Conservation (phyloP, 2,113 vertebrate species). For the Microcebus tavaratra region DNA sequence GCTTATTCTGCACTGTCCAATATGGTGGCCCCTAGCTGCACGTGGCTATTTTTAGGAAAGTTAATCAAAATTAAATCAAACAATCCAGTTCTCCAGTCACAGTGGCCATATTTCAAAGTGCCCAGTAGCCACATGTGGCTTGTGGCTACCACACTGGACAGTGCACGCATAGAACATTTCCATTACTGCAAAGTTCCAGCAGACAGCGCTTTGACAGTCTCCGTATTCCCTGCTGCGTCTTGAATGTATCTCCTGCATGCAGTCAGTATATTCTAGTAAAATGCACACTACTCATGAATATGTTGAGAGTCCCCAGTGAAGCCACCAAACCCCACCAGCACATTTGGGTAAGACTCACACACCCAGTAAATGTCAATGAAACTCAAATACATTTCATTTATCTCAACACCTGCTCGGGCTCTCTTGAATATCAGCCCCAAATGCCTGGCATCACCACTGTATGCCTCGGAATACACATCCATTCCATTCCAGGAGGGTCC, state of each 20-base stretch:
- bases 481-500: background rate
- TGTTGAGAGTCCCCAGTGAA: background rate
- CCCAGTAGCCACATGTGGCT: background rate
- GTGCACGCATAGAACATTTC: background rate
- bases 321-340: background rate
- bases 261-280: background rate
- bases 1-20: background rate
- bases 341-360: background rate
- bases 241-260: background rate
- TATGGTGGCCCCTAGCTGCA: background rate
- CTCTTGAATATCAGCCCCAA: background rate
- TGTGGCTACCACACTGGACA: background rate
- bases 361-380: background rate
- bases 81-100: background rate
- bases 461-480: background rate
- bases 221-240: background rate
- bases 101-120: background rate
- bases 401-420: background rate
- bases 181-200: background rate
- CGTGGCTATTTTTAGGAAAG: background rate
- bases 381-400: background rate
- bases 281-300: background rate
- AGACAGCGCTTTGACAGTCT: background rate
- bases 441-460: rapidly evolving
- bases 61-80: background rate